Evolutionary conservation across 2,797 vertebrate genomes (phyloP).

Genomic region (Danio aesculapii): DNA sequence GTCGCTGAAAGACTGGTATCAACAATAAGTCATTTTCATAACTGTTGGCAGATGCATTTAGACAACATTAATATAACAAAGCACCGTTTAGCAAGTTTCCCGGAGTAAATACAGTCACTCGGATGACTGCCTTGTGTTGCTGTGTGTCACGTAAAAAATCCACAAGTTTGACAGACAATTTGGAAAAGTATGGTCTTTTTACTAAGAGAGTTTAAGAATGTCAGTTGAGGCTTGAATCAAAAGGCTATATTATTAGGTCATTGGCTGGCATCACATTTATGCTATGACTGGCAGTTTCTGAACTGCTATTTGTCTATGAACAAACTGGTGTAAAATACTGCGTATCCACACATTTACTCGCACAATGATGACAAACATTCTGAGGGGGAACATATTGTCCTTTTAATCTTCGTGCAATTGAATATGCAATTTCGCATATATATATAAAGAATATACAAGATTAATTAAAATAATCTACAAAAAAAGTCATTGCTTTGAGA

Average conservation of each 20-base stretch:
- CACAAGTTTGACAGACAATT: conserved; percentile 2
- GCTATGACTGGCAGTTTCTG: conserved; percentile 14
- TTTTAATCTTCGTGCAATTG: no score
- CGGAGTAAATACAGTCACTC: conserved; percentile 14
- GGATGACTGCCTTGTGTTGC: neutral
- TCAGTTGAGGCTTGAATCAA: neutral
- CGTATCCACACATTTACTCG: neutral
- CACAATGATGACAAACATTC: neutral
- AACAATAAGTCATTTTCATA: conserved; percentile 35
- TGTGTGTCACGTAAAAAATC: neutral
- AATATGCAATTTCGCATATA: no score
- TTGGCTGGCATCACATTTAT: conserved; percentile 38
- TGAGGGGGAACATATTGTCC: neutral
- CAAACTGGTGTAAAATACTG: conserved; percentile 12
- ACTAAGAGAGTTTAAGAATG: neutral
- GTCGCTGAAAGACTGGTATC: conserved; percentile 35
- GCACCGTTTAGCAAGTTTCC: conserved; percentile 9
- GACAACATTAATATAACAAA: conserved; percentile 38
- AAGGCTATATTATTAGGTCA: conserved; percentile 24
- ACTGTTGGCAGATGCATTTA: conserved; percentile 24
- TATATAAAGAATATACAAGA: no score
- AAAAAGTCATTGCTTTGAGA: no score
- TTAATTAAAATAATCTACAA: no score
- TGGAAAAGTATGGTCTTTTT: conserved; percentile 15
- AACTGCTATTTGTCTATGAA: conserved; percentile 34